Evolutionary conservation across 2,113 vertebrate genomes (phyloP).

Genomic region (Ochotona curzoniae): DNA sequence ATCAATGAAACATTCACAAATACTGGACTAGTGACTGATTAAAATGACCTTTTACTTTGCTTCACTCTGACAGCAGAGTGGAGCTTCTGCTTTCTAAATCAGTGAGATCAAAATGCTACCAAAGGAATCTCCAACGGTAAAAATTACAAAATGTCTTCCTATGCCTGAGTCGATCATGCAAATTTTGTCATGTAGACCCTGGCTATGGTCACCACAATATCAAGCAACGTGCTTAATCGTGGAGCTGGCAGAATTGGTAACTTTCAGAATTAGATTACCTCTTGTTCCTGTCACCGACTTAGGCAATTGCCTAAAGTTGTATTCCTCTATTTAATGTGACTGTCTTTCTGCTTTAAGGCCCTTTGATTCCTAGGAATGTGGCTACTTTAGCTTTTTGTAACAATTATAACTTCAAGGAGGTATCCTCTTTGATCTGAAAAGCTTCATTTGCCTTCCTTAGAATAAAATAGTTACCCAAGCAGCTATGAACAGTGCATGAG

Average conservation of each 20-base stretch:
- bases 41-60: not conserved
- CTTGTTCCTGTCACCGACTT: not conserved
- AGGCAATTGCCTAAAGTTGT: not conserved
- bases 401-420: slow-evolving; percentile 49
- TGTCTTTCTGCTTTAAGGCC: slow-evolving; percentile 45
- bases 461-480: slow-evolving; percentile 48
- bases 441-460: slow-evolving; percentile 41
- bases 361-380: slow-evolving; percentile 62
- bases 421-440: slow-evolving; percentile 74
- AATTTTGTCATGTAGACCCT: slow-evolving; percentile 14
- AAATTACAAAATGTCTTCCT: not conserved
- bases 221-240: not conserved
- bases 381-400: slow-evolving; percentile 21
- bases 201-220: not conserved
- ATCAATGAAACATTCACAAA: not conserved
- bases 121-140: not conserved
- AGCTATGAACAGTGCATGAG: slow-evolving; percentile 14
- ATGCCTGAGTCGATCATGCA: not conserved
- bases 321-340: not conserved
- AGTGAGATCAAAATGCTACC: slow-evolving; percentile 7
- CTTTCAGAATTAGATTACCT: slow-evolving; percentile 66
- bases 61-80: not conserved
- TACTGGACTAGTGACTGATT: not conserved
- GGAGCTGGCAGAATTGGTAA: not conserved
- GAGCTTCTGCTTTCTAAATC: slow-evolving; percentile 39